Percentiles rank a stretch among this genome's conserved stretches.
phyloP scores from a whole-genome alignment of 2,888 invertebrate genomes.

The Synergus japonicus region DNA sequence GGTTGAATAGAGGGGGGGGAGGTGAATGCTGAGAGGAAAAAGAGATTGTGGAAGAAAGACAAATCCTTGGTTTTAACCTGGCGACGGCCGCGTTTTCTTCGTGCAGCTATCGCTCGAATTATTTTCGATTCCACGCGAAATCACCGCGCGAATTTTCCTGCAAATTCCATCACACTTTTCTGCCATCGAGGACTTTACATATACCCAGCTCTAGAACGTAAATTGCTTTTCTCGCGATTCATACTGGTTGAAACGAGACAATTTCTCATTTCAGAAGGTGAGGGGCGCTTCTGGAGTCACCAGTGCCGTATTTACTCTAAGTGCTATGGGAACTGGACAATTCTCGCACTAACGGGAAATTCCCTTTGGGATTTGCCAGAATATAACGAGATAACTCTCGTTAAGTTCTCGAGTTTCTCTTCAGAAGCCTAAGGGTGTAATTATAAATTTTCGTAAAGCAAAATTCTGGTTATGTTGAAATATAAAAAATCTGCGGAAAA shows the following conservation, averaged over 20 bases:
- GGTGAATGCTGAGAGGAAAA: conserved; percentile 10
- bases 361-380: background rate
- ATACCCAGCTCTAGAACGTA: conserved; percentile 22
- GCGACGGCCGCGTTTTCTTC: conserved; percentile 29
- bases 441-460: background rate
- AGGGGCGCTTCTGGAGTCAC: conserved; percentile 42
- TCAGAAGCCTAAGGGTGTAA: background rate
- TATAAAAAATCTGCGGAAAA: too few species aligned
- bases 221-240: conserved; percentile 43
- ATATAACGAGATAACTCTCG: background rate
- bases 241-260: conserved; percentile 48
- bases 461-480: too few species aligned
- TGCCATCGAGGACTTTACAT: conserved; percentile 36
- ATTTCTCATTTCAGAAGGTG: conserved; percentile 57
- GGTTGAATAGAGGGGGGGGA: background rate
- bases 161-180: conserved; percentile 25
- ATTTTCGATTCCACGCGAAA: conserved; percentile 39
- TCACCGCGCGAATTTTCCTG: conserved; percentile 3
- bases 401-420: background rate
- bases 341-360: conserved; percentile 20
- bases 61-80: conserved; percentile 36
- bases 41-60: conserved; percentile 39
- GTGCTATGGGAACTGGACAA: conserved; percentile 29
- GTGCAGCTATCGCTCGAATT: conserved; percentile 12
- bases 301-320: background rate